Evolutionary conservation across 2,113 vertebrate genomes (phyloP).

Genomic region (Perognathus longimembris): DNA sequence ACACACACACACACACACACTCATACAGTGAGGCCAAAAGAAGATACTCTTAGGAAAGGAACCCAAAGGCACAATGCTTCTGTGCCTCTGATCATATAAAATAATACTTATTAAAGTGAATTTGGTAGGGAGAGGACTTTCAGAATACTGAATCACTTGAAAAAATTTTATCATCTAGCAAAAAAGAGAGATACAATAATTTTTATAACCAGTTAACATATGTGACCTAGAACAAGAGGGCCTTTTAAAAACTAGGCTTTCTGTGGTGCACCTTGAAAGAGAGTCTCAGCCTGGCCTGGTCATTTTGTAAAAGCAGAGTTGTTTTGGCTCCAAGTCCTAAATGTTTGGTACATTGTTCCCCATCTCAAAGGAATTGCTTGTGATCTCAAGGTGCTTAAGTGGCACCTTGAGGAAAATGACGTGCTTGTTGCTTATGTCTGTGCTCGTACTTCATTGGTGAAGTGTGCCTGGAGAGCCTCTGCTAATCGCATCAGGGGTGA

Average conservation of each 20-base stretch:
- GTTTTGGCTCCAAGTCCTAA: background rate
- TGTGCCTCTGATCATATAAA: no score
- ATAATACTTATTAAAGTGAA: no score
- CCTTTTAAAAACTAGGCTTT: background rate
- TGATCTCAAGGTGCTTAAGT: background rate
- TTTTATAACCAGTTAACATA: background rate
- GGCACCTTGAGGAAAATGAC: slow-evolving; percentile 23
- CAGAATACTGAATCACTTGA: background rate
- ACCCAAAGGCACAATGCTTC: no score
- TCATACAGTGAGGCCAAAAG: no score
- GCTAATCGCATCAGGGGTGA: background rate
- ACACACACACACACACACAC: no score
- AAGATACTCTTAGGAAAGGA: no score
- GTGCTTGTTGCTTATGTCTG: background rate
- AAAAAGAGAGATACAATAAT: background rate
- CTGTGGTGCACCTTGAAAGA: background rate
- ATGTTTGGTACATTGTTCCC: background rate
- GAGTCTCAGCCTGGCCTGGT: background rate
- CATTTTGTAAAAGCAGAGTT: background rate
- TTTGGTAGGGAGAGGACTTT: no score
- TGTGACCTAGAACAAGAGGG: background rate
- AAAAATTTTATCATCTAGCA: slow-evolving; percentile 18
- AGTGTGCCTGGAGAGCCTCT: background rate
- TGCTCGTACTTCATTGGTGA: background rate
- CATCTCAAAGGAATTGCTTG: background rate